Evolutionary conservation across 2,113 vertebrate species (phyloP), one percentile per base, ranked within the genome.

Genomic region (Galemys pyrenaicus): DNA sequence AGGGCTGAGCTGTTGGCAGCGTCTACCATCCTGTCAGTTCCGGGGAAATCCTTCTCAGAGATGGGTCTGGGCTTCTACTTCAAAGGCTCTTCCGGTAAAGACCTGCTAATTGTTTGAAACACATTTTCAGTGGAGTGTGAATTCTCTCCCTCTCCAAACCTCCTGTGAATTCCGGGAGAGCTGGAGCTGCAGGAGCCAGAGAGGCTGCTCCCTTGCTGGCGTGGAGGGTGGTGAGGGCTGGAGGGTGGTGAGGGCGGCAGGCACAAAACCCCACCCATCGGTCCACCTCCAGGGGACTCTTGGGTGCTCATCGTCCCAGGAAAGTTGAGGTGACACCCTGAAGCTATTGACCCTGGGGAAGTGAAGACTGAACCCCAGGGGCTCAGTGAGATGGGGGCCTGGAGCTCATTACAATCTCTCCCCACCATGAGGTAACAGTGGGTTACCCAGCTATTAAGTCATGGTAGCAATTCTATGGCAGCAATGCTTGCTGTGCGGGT

Each of bases 31-130:
- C 93, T 96, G 95, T 96, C 95, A 96, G 70, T 87, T 94, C 87
- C 64, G 49, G 65, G 82, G 89, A 94, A 95, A 81, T 74, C 92
- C 87, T 94, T 96, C 90, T 19, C 44, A 58, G 64, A 90, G 92
- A 93, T 19, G 46, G 90, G 89, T 74, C 94, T 97, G 94, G 87
- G 95, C 92, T 96, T 56, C 0, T 3, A 92, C 96, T 97, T 97
- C 96, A 97, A 97, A 97, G 94, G 77, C 90, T 93, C 62, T 87
- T 68, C 83, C 0, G 1, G 90, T 89, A 93, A 94, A 96, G 95
- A 97, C 96, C 95, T 96, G 95, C 94, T 97, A 97, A 97, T 97
- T 97, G 96, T 96, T 90, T 64, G 83, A 96, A 96, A 96, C 96
- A 93, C 93, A 90, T 96, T 96, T 95, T 62, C 92, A 94, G 65